Evolutionary conservation across 2,113 vertebrate species (phyloP).

Genomic region (Sula dactylatra): DNA sequence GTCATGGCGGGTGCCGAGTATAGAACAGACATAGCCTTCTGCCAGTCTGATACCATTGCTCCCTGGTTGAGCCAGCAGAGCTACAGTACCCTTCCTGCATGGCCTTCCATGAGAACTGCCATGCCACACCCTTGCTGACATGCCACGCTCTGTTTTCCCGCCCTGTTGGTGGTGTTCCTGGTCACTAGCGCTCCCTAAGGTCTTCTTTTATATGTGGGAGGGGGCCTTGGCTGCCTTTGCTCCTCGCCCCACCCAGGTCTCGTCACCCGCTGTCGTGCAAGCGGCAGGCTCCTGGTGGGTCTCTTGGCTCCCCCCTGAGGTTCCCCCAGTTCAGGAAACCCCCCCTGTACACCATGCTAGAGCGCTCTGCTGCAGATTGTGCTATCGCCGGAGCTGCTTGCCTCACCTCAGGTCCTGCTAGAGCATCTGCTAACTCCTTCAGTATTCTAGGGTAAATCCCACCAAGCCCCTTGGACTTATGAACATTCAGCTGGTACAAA

Average conservation of each 20-base stretch:
- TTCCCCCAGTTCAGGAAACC: neutral
- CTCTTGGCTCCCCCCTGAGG: neutral
- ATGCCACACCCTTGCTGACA: neutral
- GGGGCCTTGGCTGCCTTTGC: neutral
- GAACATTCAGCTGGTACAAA: neutral
- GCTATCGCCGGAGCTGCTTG: neutral
- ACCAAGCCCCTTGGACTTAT: neutral
- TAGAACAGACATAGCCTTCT: too few relatives aligned
- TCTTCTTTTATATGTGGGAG: neutral
- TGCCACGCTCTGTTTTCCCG: neutral
- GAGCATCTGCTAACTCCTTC: neutral
- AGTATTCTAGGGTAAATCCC: neutral
- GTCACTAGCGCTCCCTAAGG: neutral
- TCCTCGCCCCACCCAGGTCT: neutral
- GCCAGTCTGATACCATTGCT: too few relatives aligned
- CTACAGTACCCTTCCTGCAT: too few relatives aligned
- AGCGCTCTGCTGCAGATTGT: rapidly evolving
- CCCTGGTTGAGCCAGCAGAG: too few relatives aligned
- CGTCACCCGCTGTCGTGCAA: rapidly evolving
- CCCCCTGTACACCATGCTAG: rapidly evolving
- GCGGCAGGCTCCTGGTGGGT: neutral
- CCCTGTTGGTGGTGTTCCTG: too few relatives aligned
- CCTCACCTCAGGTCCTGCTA: neutral
- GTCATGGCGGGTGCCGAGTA: too few relatives aligned
- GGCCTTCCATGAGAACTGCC: too few relatives aligned